Evolutionary conservation across 2,888 invertebrate genomes (phyloP).

Genomic region (Drosophila vallismaia): DNA sequence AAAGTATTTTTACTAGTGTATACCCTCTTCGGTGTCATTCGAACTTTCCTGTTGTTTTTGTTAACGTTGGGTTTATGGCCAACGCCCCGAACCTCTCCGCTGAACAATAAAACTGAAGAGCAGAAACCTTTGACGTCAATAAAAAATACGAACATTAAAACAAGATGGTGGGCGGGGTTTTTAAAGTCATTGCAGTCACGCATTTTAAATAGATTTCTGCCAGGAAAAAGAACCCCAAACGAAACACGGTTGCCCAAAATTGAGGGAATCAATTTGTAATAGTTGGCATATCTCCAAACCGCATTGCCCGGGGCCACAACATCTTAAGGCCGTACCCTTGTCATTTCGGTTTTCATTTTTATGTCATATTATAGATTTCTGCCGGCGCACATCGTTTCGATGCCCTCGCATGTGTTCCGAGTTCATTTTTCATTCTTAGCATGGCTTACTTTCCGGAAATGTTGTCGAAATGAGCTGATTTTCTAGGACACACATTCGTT

Average conservation of each 20-base stretch:
- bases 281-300: slow-evolving; percentile 77
- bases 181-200: slow-evolving; percentile 63
- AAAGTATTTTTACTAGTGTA: background rate
- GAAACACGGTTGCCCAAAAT: slow-evolving; percentile 53
- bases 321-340: slow-evolving; percentile 64
- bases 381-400: slow-evolving; percentile 18
- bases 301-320: slow-evolving; percentile 46
- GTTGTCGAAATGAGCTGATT: slow-evolving; percentile 79
- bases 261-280: slow-evolving; percentile 73
- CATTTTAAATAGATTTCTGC: slow-evolving; percentile 51
- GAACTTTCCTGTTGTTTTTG: slow-evolving; percentile 7
- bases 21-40: background rate
- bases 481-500: slow-evolving; percentile 16
- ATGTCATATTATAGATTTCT: slow-evolving; percentile 78
- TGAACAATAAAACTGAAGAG: slow-evolving; percentile 46
- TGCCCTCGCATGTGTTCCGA: slow-evolving; percentile 32
- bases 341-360: slow-evolving; percentile 78
- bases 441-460: slow-evolving; percentile 78
- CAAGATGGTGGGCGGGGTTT: slow-evolving; percentile 32
- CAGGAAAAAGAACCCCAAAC: slow-evolving; percentile 10
- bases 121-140: slow-evolving; percentile 49
- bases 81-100: slow-evolving; percentile 25
- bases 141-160: slow-evolving; percentile 67
- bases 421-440: slow-evolving; percentile 79
- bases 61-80: slow-evolving; percentile 61